Base-by-base conservation (phyloP, 2,113 vertebrate species). In the Aptenodytes patagonicus region DNA sequence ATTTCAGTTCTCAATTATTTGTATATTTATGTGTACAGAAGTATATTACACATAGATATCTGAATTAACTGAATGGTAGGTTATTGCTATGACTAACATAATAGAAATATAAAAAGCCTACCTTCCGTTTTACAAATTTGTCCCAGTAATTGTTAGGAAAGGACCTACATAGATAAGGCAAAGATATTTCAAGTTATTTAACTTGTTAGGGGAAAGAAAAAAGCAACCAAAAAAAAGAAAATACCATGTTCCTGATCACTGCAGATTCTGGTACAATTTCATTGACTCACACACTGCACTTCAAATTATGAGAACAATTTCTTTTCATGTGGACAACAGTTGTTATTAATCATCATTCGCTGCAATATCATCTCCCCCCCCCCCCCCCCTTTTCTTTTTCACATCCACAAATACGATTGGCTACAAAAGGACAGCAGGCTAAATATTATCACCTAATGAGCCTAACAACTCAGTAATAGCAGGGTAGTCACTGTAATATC, bases 131-230 rank as follows among this genome's bases (percentile, higher is more conserved):
- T 82, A 99, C 99, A 98, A 99, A 99, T 97, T 99, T 99, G 98
- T 99, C 99, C 99, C 99, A 99, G 97, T 99, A 99, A 98, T 99
- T 99, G 97, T 99, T 99, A 83, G 99, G 99, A 92, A 99, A 99
- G 77, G 99, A 99, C 90, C 99, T 99, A 97, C 42, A 98, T 3
- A 96, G 73, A 90, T 90, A 95, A 90, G 61, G 36, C 78, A 93
- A 91, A 92, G 34, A 52, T 51, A 93, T 79, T 77, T 65, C 60
- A 90, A 62, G 62, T 91, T 93, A 87, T 58, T 82, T 60, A 85
- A 60, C 32, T 69, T 79, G 31, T 68, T 47, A 40, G 7, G 4
- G 29, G 13, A 71, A 77, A 73, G 40, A 83, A 69, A 61, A 71
- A 87, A 47, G 1, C 2, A 32, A 78, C 24, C 32, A 11, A 69